Base-by-base conservation (phyloP, 2,888 invertebrate genomes). In the Stenotaenia linearis region DNA sequence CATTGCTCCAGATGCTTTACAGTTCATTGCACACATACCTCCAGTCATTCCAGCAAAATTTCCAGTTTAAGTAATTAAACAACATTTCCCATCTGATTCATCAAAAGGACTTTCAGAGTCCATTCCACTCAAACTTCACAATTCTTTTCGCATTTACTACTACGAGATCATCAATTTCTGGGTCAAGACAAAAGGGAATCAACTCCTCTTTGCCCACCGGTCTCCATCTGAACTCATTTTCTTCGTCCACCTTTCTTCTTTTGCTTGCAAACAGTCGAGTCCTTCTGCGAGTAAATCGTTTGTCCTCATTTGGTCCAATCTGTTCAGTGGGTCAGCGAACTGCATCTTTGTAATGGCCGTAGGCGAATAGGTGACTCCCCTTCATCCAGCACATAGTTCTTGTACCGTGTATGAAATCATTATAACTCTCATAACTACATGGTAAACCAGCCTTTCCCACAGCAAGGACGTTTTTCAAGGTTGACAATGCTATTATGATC, bases 221-320 rank as follows among this genome's bases (percentile, higher is more conserved):
- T 40, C 56, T 56, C 9, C n/a, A 21, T 18, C 23, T 56, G 56
- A 56, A 56, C 56, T 56, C 56, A 23, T 56, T 56, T 56, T 56
- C 56, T 21, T 7, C 10, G 28, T 50, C 18, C 69, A 69, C 69
- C 69, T 69, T 28, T 69, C 69, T 69, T 69, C 69, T 50, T 50
- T 50, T 18, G 50, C 28, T 23, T 28, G 4, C 25, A 25, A 69
- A 50, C 7, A 5, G 50, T 0, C 50, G 50, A n/a, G 21, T 2
- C 50, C 7, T 18, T 50, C 21, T 25, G 15, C 15, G 69, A 25
- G 69, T 69, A 28, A 69, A 69, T 69, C 69, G 69, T 69, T 69
- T 69, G 69, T 69, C 69, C 69, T 69, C 69, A 28, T 69, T 69
- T 69, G 69, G 69, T 69, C 69, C 69, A 69, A 69, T 69, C 69